Evolutionary conservation across 2,113 vertebrate species (phyloP).

Genomic region (Notiomystis cincta): DNA sequence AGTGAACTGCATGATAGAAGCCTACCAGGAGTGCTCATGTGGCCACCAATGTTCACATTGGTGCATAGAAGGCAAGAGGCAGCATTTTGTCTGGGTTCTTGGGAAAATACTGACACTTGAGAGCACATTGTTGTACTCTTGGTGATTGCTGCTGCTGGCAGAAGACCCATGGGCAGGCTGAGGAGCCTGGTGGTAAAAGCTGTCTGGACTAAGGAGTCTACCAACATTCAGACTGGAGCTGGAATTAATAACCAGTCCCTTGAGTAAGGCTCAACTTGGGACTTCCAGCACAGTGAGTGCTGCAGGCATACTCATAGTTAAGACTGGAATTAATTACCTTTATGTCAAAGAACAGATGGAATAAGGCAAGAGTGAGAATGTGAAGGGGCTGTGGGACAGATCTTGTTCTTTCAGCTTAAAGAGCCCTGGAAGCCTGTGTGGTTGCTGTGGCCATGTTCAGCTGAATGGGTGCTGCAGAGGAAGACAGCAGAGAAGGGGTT

Average conservation of each 20-base stretch:
- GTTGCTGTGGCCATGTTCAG: background rate
- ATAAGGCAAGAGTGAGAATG: background rate
- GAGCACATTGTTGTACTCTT: background rate
- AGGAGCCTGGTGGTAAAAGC: background rate
- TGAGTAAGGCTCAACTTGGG: background rate
- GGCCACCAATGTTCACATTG: rapidly evolving
- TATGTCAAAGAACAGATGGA: background rate
- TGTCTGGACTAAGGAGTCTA: background rate
- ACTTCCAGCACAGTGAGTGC: background rate
- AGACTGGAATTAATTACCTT: background rate
- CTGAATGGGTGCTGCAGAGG: background rate
- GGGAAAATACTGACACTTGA: background rate
- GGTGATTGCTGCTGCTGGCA: background rate
- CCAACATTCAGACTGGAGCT: background rate
- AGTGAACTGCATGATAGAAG: background rate
- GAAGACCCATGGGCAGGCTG: background rate
- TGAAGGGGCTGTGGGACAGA: background rate
- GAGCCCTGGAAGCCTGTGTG: background rate
- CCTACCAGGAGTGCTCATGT: background rate
- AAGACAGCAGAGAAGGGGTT: background rate
- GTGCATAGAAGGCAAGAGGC: background rate
- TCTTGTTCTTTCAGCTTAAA: background rate
- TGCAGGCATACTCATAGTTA: background rate
- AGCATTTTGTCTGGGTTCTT: background rate
- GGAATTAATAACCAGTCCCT: background rate